phyloP scores from a whole-genome alignment of 37 sponge, comb jelly and placozoan genomes.

The Beroe ovata region DNA sequence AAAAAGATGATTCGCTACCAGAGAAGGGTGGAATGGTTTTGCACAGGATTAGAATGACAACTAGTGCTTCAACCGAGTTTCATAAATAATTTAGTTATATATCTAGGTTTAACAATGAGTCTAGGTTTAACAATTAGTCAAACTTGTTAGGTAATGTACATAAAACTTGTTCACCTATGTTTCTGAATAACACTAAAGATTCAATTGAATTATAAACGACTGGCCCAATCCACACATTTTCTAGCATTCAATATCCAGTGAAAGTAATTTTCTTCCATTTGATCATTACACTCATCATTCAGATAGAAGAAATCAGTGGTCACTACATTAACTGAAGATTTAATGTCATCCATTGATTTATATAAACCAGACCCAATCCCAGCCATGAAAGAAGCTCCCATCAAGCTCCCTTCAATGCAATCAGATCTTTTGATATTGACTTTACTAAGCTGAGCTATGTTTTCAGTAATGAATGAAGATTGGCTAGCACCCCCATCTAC shows the following conservation, averaged over 20 bases:
- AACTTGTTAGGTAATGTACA: too few relatives aligned
- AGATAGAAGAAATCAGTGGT: background rate
- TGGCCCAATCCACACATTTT: slow-evolving; percentile 40
- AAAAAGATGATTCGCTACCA: too few relatives aligned
- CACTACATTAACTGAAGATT: background rate
- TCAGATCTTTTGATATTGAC: slow-evolving; percentile 10
- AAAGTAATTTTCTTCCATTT: background rate
- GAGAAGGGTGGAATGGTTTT: too few relatives aligned
- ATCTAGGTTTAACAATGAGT: too few relatives aligned
- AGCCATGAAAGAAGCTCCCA: slow-evolving; percentile 28
- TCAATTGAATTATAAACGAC: background rate
- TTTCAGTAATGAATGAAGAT: slow-evolving; percentile 7
- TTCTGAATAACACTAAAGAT: too few relatives aligned
- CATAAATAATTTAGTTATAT: too few relatives aligned
- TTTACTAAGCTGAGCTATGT: background rate
- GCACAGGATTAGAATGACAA: too few relatives aligned
- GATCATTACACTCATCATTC: background rate
- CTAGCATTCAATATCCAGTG: background rate
- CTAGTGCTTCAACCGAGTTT: too few relatives aligned
- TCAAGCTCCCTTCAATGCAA: slow-evolving; percentile 38
- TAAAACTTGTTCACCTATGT: too few relatives aligned
- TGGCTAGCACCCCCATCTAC: slow-evolving; percentile 46
- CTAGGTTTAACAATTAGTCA: too few relatives aligned
- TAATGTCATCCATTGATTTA: slow-evolving; percentile 27
- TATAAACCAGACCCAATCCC: slow-evolving; percentile 32